Base-by-base conservation (phyloP, 2,797 vertebrate genomes). In the Amblyopsis hoosieri region DNA sequence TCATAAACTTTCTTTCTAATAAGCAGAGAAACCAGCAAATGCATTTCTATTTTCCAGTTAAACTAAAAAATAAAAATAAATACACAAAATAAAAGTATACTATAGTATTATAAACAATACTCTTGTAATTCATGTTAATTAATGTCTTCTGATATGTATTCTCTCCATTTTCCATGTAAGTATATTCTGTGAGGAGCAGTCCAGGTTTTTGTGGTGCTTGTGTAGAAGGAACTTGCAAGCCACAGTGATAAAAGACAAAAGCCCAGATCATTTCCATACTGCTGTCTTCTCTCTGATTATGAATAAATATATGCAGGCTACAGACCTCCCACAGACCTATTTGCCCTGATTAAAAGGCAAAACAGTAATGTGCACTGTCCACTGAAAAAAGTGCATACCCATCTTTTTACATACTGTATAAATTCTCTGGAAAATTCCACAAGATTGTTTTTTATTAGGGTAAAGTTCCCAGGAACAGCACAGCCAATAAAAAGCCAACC, bases 401-500 rank as follows among this genome's bases (percentile, higher is more conserved):
- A 86, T 89, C 82, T 88, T 89, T 90, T 89, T 88, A 72, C 75
- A 89, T 86, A 87, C 84, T 87, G 82, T 81, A 90, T 86, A 90
- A 81, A 90, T 90, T 87, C 87, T 81, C 63, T 92, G 91, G 91
- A 93, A 93, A 93, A 93, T 93, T 91, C 89, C 79, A 63, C 76
- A 80, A 87, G 85, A 92, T 92, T 91, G 90, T 91, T 91, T 92
- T 93, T 93, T 93, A 93, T 92, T 91, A 85, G 89, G 83, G 79
- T 90, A 87, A 92, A 91, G 91, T 92, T 94, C 91, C 91, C 92
- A 93, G 90, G 90, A 92, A 90, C 90, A 85, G 82, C 82, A 81
- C 83, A 85, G 90, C 91, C 91, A 92, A 93, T 93, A 94, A 94
- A 93, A 92, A 87, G 76, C 85, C 88, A 91, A 92, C 85, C 85